These are phyloP conservation scores for Ostrea denselamellosa DNA, from an alignment of 1,140 invertebrate genomes.

Conservation along the genomic window DNA sequence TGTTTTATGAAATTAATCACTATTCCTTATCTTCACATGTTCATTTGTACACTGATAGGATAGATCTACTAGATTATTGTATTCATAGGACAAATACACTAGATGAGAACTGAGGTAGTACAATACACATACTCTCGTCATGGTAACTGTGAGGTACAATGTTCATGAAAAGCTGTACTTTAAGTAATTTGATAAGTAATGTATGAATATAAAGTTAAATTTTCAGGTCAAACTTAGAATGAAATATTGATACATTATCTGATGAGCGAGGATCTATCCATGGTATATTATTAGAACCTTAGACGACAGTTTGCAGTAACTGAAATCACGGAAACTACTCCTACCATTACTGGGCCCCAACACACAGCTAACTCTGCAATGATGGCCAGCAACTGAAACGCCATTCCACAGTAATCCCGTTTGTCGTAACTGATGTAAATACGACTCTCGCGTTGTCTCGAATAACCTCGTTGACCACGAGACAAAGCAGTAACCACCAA, in stretches of 20 bases:
- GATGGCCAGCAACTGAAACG: neutral
- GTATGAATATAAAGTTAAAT: too few relatives aligned
- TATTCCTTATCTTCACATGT: too few relatives aligned
- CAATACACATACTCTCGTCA: too few relatives aligned
- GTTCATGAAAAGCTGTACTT: neutral
- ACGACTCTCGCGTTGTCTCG: conserved; percentile 13
- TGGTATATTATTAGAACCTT: neutral
- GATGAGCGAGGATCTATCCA: too few relatives aligned
- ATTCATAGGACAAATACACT: too few relatives aligned
- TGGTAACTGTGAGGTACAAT: too few relatives aligned
- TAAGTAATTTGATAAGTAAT: neutral
- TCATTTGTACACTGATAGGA: too few relatives aligned
- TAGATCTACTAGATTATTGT: too few relatives aligned
- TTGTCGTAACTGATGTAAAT: neutral
- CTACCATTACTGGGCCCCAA: neutral
- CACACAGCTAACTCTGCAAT: conserved; percentile 2
- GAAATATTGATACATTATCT: too few relatives aligned
- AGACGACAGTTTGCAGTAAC: neutral
- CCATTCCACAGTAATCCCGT: neutral
- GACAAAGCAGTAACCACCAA: neutral
- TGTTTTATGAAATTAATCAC: too few relatives aligned
- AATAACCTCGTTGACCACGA: neutral
- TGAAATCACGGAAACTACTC: neutral
- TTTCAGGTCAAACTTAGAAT: too few relatives aligned
- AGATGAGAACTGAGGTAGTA: too few relatives aligned